These are phyloP conservation scores for Craniophora ligustri DNA, from an alignment of 2,888 invertebrate genomes.

Conservation along the genomic window DNA sequence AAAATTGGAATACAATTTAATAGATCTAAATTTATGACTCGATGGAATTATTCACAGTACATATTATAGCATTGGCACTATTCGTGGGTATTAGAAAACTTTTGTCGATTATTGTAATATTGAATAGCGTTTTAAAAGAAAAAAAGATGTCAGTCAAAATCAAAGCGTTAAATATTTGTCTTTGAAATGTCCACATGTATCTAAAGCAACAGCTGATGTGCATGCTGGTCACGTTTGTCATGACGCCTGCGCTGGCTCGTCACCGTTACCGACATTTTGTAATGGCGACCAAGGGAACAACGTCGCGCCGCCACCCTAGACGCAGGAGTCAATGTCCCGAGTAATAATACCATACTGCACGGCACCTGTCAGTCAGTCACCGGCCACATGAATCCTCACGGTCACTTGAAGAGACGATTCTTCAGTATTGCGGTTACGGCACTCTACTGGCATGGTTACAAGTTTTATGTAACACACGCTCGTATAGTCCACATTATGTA, in stretches of 20 bases:
- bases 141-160: conserved; percentile 35
- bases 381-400: conserved; percentile 21
- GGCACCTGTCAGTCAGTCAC: conserved; percentile 33
- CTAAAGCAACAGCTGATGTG: conserved; percentile 32
- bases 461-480: conserved; percentile 16
- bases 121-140: conserved; percentile 9
- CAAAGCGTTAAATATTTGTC: conserved; percentile 53
- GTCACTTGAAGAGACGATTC: conserved; percentile 20
- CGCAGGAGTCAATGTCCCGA: conserved; percentile 75
- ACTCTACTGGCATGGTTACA: conserved; percentile 33
- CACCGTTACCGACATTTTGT: conserved; percentile 84
- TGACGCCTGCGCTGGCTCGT: conserved; percentile 55
- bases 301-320: conserved; percentile 72
- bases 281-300: conserved; percentile 73
- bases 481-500: not conserved
- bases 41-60: no score
- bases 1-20: conserved; percentile 37
- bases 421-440: conserved; percentile 33
- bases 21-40: conserved; percentile 15
- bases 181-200: conserved; percentile 43
- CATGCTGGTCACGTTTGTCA: conserved; percentile 69
- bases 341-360: conserved; percentile 27
- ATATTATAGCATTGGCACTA: no score
- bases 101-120: conserved; percentile 7
- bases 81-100: no score